Percentiles rank a stretch among this genome's conserved stretches.
Evolutionary conservation across 2,113 vertebrate genomes (phyloP).

Genomic region (Perca flavescens): DNA sequence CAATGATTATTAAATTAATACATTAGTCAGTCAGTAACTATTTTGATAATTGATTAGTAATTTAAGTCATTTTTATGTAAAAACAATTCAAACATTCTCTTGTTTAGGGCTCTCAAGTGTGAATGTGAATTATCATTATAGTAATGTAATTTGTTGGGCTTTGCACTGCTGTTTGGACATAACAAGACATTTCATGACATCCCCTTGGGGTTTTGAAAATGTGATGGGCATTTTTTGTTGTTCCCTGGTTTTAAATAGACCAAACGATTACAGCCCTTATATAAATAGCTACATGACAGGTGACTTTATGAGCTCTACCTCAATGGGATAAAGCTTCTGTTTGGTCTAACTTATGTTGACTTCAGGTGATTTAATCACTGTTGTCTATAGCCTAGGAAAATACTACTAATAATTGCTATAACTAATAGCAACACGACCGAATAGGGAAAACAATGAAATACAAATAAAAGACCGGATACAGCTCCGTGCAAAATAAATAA

Average conservation of each 20-base stretch:
- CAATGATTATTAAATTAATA: not conserved
- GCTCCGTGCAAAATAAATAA: not conserved
- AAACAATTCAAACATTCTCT: not conserved
- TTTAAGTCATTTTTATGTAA: not conserved
- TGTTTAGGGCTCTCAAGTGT: not conserved
- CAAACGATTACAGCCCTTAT: not conserved
- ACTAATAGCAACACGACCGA: not conserved
- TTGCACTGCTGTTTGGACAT: not conserved
- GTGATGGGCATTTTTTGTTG: not conserved
- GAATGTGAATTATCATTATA: too few relatives aligned
- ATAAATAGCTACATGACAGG: not conserved
- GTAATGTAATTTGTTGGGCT: not conserved
- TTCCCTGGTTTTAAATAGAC: not conserved
- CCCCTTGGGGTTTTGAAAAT: not conserved
- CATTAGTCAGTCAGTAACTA: not conserved
- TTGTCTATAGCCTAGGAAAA: not conserved
- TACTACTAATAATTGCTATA: not conserved
- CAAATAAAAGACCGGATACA: not conserved
- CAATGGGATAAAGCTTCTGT: not conserved
- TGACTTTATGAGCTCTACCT: not conserved
- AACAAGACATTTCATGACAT: not conserved
- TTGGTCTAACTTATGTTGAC: not conserved
- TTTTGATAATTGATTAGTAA: not conserved
- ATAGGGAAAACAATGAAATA: not conserved
- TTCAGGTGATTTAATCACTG: not conserved